These are phyloP conservation scores for Griposia aprilina DNA, from an alignment of 2,888 invertebrate genomes.

Conservation along the genomic window DNA sequence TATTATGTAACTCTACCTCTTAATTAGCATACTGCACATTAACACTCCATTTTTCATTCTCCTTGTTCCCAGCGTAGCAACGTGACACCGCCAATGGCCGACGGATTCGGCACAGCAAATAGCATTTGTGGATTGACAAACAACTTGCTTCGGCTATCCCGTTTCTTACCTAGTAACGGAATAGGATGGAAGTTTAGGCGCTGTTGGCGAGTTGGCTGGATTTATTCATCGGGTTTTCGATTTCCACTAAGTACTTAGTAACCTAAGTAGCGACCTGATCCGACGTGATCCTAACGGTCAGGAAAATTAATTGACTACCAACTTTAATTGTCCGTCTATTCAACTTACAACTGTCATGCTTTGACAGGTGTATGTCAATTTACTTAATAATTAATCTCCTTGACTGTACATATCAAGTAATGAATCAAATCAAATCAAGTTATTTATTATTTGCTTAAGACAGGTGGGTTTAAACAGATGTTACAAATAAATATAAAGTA, in stretches of 20 bases:
- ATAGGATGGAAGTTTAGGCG: slow-evolving; percentile 27
- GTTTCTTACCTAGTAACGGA: slow-evolving; percentile 74
- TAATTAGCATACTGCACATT: background rate
- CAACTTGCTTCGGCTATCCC: slow-evolving; percentile 85
- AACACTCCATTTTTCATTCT: slow-evolving; percentile 26
- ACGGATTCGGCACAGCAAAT: slow-evolving; percentile 86
- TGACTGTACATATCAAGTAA: background rate
- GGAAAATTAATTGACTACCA: too few relatives aligned
- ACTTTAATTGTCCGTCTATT: background rate
- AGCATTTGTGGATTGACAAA: slow-evolving; percentile 87
- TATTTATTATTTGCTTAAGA: too few relatives aligned
- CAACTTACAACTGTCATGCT: background rate
- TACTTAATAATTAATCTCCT: background rate
- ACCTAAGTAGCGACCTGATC: too few relatives aligned
- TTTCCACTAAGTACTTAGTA: background rate
- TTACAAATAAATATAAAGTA: too few relatives aligned
- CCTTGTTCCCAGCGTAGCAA: slow-evolving; percentile 67
- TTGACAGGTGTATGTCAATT: background rate
- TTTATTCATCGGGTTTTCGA: slow-evolving; percentile 21
- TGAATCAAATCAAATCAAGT: too few relatives aligned
- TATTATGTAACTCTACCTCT: too few relatives aligned
- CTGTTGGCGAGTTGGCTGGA: slow-evolving; percentile 9
- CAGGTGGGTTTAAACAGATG: too few relatives aligned
- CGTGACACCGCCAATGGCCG: slow-evolving; percentile 87
- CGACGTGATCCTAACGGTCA: too few relatives aligned